Percentiles rank a stretch among this genome's conserved stretches.
Conservation (phyloP, 2,888 invertebrate genomes). For the Conistra vaccinii region DNA sequence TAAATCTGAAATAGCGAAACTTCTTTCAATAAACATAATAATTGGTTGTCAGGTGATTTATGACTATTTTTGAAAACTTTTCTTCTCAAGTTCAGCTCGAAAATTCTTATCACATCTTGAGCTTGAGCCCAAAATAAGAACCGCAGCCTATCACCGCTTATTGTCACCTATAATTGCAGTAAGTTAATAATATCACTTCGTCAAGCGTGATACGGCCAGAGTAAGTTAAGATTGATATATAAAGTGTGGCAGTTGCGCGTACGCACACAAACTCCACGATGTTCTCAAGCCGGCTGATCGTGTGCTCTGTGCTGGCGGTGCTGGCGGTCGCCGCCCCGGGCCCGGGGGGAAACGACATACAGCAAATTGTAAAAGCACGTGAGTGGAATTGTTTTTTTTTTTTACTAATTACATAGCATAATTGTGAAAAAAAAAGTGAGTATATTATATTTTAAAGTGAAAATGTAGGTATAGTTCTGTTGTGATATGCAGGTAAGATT, state of each 20-base stretch:
- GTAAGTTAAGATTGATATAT: slow-evolving; percentile 68
- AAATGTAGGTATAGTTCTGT: slow-evolving; percentile 17
- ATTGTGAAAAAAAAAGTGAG: background rate
- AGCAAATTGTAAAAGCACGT: slow-evolving; percentile 56
- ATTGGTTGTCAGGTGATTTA: background rate
- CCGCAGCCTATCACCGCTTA: background rate
- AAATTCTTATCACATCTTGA: background rate
- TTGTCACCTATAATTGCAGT: background rate
- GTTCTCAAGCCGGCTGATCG: slow-evolving; percentile 69
- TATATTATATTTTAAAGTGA: slow-evolving; percentile 9
- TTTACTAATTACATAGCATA: too few species aligned
- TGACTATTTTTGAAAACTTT: too few species aligned
- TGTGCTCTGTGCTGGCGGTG: slow-evolving; percentile 71
- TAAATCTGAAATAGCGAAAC: background rate
- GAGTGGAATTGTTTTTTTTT: slow-evolving; percentile 46
- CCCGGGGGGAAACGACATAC: slow-evolving; percentile 65
- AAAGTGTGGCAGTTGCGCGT: slow-evolving; percentile 65
- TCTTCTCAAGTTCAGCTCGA: background rate
- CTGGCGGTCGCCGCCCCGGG: slow-evolving; percentile 64
- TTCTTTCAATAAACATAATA: background rate
- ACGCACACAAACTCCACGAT: slow-evolving; percentile 67
- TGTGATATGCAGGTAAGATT: background rate
- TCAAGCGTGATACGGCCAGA: slow-evolving; percentile 20
- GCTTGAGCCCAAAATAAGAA: background rate
- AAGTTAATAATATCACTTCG: slow-evolving; percentile 9